phyloP scores from a whole-genome alignment of 2,113 vertebrate genomes.

The Carettochelys insculpta region DNA sequence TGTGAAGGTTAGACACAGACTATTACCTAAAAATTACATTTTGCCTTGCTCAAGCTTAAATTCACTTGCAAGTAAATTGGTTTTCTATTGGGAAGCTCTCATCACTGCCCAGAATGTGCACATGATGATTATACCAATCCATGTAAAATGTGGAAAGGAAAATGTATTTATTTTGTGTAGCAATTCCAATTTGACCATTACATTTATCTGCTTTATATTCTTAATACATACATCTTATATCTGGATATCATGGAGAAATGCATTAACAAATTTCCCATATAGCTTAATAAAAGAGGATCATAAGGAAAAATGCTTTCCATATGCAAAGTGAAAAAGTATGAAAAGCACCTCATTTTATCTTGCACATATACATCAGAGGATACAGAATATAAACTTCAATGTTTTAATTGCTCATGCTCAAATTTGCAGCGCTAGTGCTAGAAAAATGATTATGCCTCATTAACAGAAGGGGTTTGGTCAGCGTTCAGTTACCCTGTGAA shows the following conservation, averaged over 20 bases:
- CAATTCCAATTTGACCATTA: not conserved
- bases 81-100: not conserved
- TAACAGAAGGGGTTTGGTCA: not conserved
- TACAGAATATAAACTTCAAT: not conserved
- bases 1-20: not conserved
- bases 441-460: not conserved
- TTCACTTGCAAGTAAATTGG: not conserved
- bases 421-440: not conserved
- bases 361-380: not conserved
- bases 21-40: constrained; percentile 12
- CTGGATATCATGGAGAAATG: not conserved
- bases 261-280: constrained; percentile 7
- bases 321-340: not conserved
- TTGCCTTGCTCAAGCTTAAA: not conserved
- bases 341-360: not conserved
- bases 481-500: not conserved
- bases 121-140: not conserved
- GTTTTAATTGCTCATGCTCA: constrained; percentile 9
- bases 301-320: not conserved
- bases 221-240: not conserved
- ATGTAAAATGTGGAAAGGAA: not conserved
- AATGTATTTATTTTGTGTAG: not conserved
- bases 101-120: not conserved
- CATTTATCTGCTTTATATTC: not conserved
- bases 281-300: not conserved